Evolutionary conservation across 2,797 vertebrate genomes (phyloP), one percentile per base, ranked within the genome.

Genomic region (Tiaroga cobitis): DNA sequence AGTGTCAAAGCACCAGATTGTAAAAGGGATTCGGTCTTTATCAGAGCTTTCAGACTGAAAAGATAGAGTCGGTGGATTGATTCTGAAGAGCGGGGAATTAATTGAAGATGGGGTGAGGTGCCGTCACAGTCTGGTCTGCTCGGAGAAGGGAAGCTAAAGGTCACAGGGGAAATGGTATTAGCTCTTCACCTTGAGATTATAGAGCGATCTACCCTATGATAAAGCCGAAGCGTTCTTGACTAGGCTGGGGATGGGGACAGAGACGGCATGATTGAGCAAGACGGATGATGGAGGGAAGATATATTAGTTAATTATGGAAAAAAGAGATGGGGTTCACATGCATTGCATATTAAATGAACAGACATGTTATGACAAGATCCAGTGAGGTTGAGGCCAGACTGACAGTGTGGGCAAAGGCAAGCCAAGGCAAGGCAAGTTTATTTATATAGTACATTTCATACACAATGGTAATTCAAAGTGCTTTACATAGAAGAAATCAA

Each of bases 1-100:
- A 82, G 72, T 81, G 85, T 87, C 68, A 84, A 79, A 88, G 51
- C 29, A 56, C 32, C n/a, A 84, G 81, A 86, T 73, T 87, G 83
- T 82, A 85, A 84, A 88, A 82, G 9, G 77, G 67, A 81, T 69
- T 86, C 37, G 0, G 78, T 81, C 49, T 86, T 87, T 88, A 90
- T 88, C 85, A 59, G 37, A 76, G 49, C 78, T 72, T 73, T 85
- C 80, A 54, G 37, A 84, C 83, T 19, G 72, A 83, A 39, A 67
- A 75, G 68, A 82, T 81, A 70, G 85, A 84, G 85, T 83, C 76
- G 68, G 70, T 72, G 75, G 72, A 87, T 82, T 88, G 86, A 87
- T 89, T 87, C 85, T 80, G 75, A 87, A 83, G 81, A 80, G 80
- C 43, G 26, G 78, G 70, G 82, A 90, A 82, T 87, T 89, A 88